These are phyloP conservation scores for Mesorhabditis spiculigera DNA, from an alignment of 2,888 invertebrate species.

Conservation along the genomic window DNA sequence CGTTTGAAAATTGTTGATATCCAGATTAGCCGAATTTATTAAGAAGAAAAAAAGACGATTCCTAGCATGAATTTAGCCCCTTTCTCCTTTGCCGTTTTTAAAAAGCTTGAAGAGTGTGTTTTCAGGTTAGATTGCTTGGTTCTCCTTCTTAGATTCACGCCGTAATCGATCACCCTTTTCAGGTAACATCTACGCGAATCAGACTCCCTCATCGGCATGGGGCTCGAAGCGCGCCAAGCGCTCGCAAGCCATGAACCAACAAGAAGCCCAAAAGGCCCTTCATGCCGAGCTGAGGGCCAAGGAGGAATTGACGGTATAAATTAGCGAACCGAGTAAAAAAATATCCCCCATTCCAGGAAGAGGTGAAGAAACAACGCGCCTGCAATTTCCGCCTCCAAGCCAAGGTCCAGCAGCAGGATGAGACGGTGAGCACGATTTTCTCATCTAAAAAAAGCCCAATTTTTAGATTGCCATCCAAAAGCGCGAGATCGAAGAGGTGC, in stretches of 20 bases:
- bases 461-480: conserved; percentile 81
- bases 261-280: conserved; percentile 86
- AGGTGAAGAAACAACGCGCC: conserved; percentile 82
- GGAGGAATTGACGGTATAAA: background rate
- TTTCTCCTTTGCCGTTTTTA: too few species aligned
- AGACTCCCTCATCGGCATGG: conserved; percentile 69
- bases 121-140: too few species aligned
- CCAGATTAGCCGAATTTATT: too few species aligned
- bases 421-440: conserved; percentile 16
- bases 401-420: conserved; percentile 30
- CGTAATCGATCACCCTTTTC: background rate
- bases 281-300: conserved; percentile 67
- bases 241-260: conserved; percentile 92
- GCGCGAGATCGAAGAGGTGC: conserved; percentile 78
- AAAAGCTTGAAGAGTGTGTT: too few species aligned
- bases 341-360: conserved; percentile 80
- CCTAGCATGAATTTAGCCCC: too few species aligned
- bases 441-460: conserved; percentile 65
- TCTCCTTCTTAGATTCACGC: too few species aligned
- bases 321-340: background rate
- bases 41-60: too few species aligned
- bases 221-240: conserved; percentile 90
- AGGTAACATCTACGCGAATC: conserved; percentile 19
- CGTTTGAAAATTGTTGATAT: too few species aligned
- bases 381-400: conserved; percentile 59